Evolutionary conservation across 2,113 vertebrate species (phyloP).

Genomic region (Fregata magnificens): DNA sequence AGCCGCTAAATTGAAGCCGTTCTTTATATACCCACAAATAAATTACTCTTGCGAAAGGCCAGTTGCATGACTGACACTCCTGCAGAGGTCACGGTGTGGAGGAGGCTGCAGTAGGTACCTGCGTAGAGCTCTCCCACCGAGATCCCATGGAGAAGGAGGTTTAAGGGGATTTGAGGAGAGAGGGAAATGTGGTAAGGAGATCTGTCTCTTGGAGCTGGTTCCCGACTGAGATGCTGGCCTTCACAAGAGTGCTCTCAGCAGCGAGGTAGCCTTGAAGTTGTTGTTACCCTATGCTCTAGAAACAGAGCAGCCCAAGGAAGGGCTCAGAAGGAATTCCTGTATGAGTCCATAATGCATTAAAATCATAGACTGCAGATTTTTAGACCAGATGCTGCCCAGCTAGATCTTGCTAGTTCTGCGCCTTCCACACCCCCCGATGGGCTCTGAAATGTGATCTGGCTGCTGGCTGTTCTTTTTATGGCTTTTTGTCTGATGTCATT

Average conservation of each 20-base stretch:
- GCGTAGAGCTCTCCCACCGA: neutral
- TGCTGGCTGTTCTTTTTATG: neutral
- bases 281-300: fast-evolving
- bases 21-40: neutral
- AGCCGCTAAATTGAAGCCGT: neutral
- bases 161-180: neutral
- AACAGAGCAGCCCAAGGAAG: neutral
- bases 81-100: neutral
- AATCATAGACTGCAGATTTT: neutral
- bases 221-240: neutral
- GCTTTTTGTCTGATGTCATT: neutral
- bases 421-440: fast-evolving
- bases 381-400: neutral
- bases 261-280: fast-evolving
- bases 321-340: fast-evolving
- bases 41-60: neutral
- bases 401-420: neutral
- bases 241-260: fast-evolving
- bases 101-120: neutral
- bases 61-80: fast-evolving
- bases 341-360: fast-evolving
- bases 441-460: neutral
- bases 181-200: neutral
- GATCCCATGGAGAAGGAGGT: neutral
- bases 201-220: neutral